Conservation (phyloP, 1,140 invertebrate species). For the Pararge aegeria region DNA sequence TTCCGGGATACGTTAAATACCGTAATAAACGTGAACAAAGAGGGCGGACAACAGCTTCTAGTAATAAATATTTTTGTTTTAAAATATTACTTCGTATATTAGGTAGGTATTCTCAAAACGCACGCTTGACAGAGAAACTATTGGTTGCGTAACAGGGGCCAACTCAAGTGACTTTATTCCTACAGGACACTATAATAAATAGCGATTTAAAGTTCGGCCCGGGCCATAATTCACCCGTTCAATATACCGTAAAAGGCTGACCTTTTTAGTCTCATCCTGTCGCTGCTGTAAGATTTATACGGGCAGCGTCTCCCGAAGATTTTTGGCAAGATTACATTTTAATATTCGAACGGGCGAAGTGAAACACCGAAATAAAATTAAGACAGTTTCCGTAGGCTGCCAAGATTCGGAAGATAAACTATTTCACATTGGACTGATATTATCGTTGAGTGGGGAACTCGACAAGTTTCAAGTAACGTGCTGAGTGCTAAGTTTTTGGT, state of each 20-base stretch:
- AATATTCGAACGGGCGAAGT: constrained; percentile 26
- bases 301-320: no score
- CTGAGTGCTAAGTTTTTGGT: no score
- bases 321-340: constrained; percentile 34
- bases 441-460: not conserved
- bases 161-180: not conserved
- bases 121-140: no score
- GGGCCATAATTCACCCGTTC: not conserved
- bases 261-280: not conserved
- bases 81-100: no score
- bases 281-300: no score
- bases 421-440: constrained; percentile 14
- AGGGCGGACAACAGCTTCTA: no score
- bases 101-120: no score
- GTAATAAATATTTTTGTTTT: no score
- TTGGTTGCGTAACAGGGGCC: no score
- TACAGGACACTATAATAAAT: not conserved
- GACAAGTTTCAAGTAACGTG: no score
- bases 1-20: no score
- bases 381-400: constrained; percentile 22
- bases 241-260: not conserved
- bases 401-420: constrained; percentile 23
- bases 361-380: constrained; percentile 27
- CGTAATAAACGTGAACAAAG: no score
- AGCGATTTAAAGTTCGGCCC: not conserved